Percentiles rank a stretch among this genome's conserved stretches.
phyloP scores from a whole-genome alignment of 2,797 vertebrate genomes.

The Oryzias sinensis region DNA sequence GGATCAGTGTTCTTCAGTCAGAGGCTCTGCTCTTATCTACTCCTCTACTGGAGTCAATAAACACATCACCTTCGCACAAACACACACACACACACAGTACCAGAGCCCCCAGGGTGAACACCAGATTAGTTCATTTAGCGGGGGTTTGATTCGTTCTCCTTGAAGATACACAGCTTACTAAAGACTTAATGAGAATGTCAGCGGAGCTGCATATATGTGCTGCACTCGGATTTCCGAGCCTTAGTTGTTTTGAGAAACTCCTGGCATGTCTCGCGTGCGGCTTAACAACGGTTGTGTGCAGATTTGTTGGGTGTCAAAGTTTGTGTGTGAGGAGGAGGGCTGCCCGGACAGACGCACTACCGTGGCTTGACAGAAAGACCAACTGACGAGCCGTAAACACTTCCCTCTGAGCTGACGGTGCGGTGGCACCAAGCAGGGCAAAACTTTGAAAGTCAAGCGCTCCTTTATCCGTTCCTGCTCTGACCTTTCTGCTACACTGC shows the following conservation, averaged over 20 bases:
- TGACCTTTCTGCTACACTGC: conserved; percentile 81
- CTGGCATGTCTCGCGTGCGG: conserved; percentile 9
- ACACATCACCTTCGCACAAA: conserved; percentile 74
- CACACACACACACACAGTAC: conserved; percentile 52
- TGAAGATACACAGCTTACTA: conserved; percentile 54
- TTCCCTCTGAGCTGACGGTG: conserved; percentile 44
- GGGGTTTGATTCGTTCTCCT: conserved; percentile 61
- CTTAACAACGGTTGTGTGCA: not conserved
- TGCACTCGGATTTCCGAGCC: conserved; percentile 23
- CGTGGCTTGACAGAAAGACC: conserved; percentile 46
- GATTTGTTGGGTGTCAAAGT: conserved; percentile 13
- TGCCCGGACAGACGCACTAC: conserved; percentile 3
- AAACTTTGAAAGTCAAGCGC: conserved; percentile 82
- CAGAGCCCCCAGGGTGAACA: conserved; percentile 65
- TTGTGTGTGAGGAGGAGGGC: conserved; percentile 6
- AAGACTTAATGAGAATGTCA: conserved; percentile 53
- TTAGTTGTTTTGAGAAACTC: conserved; percentile 12
- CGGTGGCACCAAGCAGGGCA: conserved; percentile 64
- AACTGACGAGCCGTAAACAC: conserved; percentile 57
- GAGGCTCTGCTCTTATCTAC: conserved; percentile 77
- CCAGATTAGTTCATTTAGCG: conserved; percentile 72
- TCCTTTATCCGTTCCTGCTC: conserved; percentile 76
- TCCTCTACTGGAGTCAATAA: conserved; percentile 76
- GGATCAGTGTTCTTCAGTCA: conserved; percentile 78
- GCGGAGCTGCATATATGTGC: conserved; percentile 39